These are phyloP conservation scores for Chalcis sispes DNA, from an alignment of 2,888 invertebrate species.

Conservation along the genomic window DNA sequence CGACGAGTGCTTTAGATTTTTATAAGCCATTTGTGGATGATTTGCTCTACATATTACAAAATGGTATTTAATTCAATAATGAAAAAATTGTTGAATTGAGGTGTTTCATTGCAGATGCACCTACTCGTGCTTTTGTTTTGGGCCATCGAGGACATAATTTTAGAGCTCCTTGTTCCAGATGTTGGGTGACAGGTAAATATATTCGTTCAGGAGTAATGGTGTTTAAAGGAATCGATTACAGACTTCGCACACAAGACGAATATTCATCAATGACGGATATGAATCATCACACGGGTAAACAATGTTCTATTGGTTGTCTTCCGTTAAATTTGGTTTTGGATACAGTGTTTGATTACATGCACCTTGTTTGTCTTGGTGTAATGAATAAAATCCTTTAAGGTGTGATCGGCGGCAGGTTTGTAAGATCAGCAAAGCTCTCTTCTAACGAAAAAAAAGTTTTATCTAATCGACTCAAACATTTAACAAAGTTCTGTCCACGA, in stretches of 20 bases:
- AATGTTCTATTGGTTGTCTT: conserved; percentile 2
- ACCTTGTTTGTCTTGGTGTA: conserved; percentile 27
- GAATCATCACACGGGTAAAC: background rate
- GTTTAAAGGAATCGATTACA: background rate
- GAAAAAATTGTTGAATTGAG: background rate
- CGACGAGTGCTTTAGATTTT: conserved; percentile 20
- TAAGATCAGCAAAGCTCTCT: background rate
- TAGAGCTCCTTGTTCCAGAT: conserved; percentile 20
- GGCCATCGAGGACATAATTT: conserved; percentile 17
- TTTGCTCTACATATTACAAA: background rate
- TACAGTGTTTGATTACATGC: conserved; percentile 39
- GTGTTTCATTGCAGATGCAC: conserved; percentile 32
- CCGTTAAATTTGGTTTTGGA: conserved; percentile 18
- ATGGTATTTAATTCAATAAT: no score
- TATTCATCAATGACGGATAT: background rate
- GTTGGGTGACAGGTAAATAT: conserved; percentile 4
- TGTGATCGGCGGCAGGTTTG: conserved; percentile 2
- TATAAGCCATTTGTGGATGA: conserved; percentile 39
- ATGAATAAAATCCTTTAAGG: conserved; percentile 24
- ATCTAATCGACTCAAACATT: background rate
- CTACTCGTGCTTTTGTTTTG: conserved; percentile 13
- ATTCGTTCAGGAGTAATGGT: background rate
- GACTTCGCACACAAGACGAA: background rate
- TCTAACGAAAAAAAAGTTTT: background rate
- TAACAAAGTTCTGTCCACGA: background rate